These are phyloP conservation scores for Leptoclinus maculatus DNA, from an alignment of 2,797 vertebrate species.

Conservation along the genomic window DNA sequence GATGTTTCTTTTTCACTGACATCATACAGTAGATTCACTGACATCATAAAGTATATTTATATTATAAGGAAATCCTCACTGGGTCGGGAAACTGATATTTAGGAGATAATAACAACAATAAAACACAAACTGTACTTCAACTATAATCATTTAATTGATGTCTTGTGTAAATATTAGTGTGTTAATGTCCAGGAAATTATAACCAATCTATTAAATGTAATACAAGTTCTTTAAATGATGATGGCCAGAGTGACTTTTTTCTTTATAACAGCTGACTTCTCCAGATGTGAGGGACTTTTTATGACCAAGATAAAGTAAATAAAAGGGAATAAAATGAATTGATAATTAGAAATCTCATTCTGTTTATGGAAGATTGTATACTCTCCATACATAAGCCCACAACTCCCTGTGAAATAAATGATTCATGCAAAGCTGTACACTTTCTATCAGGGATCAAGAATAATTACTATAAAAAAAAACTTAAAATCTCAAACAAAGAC, in stretches of 20 bases:
- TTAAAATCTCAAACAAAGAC: not conserved
- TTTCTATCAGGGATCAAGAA: not conserved
- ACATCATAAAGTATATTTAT: not conserved
- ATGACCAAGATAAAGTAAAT: not conserved
- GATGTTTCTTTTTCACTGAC: not conserved
- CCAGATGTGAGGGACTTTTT: not conserved
- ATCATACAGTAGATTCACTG: not conserved
- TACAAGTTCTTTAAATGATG: not conserved
- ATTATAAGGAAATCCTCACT: not conserved
- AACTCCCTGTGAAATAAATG: not conserved
- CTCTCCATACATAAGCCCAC: not conserved
- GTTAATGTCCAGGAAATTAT: not conserved
- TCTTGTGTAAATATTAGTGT: not conserved
- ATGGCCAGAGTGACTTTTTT: not conserved
- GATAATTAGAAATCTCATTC: not conserved
- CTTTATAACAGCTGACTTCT: not conserved
- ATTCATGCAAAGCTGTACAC: not conserved
- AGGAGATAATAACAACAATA: not conserved
- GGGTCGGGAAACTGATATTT: not conserved
- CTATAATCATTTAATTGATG: slow-evolving; percentile 11
- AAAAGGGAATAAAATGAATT: not conserved
- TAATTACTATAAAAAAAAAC: not conserved
- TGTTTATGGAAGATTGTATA: not conserved
- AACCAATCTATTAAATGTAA: not conserved
- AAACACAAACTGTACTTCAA: not conserved